These are phyloP conservation scores for Siderastrea radians DNA, from an alignment of 92 coral and sea anemone genomes.

Conservation along the genomic window DNA sequence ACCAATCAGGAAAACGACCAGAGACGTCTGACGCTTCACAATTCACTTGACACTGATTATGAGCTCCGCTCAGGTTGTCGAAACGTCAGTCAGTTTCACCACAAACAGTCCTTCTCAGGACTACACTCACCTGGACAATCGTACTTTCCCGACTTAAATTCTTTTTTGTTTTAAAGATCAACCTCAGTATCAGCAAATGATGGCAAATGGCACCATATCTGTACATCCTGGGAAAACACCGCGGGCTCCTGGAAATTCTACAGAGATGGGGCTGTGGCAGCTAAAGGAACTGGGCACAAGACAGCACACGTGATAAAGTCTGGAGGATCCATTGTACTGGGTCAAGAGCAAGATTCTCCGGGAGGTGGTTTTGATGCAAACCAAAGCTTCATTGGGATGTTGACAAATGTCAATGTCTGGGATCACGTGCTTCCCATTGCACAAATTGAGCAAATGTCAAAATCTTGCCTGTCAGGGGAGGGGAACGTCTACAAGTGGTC, in stretches of 20 bases:
- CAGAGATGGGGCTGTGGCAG: constrained; percentile 43
- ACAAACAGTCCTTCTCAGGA: too few species aligned
- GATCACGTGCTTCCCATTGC: constrained; percentile 37
- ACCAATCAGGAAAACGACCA: too few species aligned
- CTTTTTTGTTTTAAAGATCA: neutral
- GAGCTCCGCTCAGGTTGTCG: too few species aligned
- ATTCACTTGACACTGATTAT: too few species aligned
- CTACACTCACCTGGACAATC: too few species aligned
- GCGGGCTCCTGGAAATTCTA: constrained; percentile 49
- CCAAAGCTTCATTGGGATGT: constrained; percentile 40
- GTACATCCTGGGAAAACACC: constrained; percentile 54
- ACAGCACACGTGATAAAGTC: constrained; percentile 30
- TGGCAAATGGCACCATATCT: constrained; percentile 70
- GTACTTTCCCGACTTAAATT: too few species aligned
- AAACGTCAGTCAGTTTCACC: too few species aligned
- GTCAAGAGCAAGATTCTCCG: constrained; percentile 58
- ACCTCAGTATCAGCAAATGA: constrained; percentile 44
- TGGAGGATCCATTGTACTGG: constrained; percentile 49
- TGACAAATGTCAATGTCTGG: constrained; percentile 65
- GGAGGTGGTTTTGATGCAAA: constrained; percentile 14
- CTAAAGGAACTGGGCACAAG: constrained; percentile 16
- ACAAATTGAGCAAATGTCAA: constrained; percentile 39
- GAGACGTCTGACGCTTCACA: too few species aligned
- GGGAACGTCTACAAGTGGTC: constrained; percentile 46
- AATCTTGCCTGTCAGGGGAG: constrained; percentile 11